Conservation (phyloP, 2,113 vertebrate genomes). For the Bubo blakistoni region DNA sequence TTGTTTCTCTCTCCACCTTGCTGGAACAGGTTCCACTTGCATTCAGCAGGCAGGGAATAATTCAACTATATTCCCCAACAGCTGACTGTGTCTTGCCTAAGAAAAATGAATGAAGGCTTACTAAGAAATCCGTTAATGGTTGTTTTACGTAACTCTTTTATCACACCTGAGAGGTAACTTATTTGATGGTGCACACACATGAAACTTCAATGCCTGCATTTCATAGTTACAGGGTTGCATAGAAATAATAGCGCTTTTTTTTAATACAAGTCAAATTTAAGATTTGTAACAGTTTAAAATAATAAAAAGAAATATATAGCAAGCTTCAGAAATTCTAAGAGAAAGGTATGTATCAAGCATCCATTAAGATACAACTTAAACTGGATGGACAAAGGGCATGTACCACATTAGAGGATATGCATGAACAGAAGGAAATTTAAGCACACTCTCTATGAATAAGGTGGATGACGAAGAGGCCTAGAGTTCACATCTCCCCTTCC, state of each 20-base stretch:
- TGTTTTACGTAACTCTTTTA: neutral
- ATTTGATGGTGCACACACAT: neutral
- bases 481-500: slow-evolving; percentile 35
- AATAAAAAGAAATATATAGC: neutral
- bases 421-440: slow-evolving; percentile 16
- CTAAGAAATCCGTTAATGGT: neutral
- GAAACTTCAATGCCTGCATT: neutral
- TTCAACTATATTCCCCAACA: neutral
- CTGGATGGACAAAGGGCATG: neutral
- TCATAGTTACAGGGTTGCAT: neutral
- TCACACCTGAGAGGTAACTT: neutral
- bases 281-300: neutral
- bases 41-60: neutral
- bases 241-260: neutral
- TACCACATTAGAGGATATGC: neutral
- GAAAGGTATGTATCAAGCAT: neutral
- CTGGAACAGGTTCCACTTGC: neutral
- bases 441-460: slow-evolving; percentile 19
- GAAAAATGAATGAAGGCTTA: neutral
- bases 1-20: neutral
- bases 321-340: neutral
- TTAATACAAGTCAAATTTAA: neutral
- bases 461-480: slow-evolving; percentile 4
- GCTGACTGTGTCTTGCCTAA: neutral
- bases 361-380: neutral